Conservation (phyloP, 2,797 vertebrate species). For the Alcedo quadribrachys region DNA sequence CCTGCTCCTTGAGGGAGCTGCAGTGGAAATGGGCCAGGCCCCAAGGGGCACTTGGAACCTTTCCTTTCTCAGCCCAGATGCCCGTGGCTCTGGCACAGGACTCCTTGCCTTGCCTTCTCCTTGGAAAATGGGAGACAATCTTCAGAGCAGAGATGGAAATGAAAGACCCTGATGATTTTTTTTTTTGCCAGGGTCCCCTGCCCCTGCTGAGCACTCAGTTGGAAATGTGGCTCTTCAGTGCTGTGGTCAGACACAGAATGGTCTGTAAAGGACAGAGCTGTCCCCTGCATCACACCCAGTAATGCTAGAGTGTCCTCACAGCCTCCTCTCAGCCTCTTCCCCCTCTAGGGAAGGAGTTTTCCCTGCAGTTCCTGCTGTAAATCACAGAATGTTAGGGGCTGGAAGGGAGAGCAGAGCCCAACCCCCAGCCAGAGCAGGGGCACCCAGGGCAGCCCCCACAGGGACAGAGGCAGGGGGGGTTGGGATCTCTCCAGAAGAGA, state of each 20-base stretch:
- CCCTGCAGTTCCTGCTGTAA: neutral
- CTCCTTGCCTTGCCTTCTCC: neutral
- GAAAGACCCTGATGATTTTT: accelerated
- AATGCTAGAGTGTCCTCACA: neutral
- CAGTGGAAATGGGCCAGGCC: constrained; percentile 8
- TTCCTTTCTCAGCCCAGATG: neutral
- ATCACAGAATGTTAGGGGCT: too few species aligned
- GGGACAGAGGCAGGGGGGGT: too few species aligned
- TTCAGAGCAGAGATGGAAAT: neutral
- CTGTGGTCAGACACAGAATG: neutral
- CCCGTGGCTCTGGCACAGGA: neutral
- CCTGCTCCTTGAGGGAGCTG: neutral
- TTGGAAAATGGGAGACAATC: neutral
- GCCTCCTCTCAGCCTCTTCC: neutral
- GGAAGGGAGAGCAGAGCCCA: too few species aligned
- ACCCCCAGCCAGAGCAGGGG: too few species aligned
- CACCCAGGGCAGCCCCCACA: too few species aligned
- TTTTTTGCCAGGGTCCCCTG: neutral
- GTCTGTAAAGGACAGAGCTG: neutral
- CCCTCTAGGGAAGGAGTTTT: neutral
- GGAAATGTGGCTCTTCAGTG: neutral
- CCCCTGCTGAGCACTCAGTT: neutral
- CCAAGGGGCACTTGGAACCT: neutral
- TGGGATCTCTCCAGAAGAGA: too few species aligned
- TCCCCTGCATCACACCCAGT: neutral